A percentile compares a stretch with the other conserved stretches of the same genome.
phyloP scores from a whole-genome alignment of 2,113 vertebrate species.

The Melierax canorus region DNA sequence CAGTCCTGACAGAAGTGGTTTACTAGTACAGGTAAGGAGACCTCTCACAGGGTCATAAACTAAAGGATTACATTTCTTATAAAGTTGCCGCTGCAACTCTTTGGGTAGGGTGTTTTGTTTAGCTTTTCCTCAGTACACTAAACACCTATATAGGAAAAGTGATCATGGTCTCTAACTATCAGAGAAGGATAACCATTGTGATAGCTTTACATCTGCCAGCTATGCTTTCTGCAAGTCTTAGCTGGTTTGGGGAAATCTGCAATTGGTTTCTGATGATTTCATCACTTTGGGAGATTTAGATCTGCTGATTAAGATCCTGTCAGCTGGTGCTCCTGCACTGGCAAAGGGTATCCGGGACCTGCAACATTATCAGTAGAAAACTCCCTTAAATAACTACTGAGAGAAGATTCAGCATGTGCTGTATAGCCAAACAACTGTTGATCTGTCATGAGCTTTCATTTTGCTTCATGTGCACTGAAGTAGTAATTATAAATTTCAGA shows the following conservation, averaged over 20 bases:
- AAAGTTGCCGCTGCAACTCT: not conserved
- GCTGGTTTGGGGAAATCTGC: not conserved
- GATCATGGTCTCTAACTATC: not conserved
- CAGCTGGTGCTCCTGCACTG: not conserved
- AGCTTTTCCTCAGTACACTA: not conserved
- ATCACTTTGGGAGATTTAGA: not conserved
- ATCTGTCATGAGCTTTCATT: not conserved
- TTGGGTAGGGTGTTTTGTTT: not conserved
- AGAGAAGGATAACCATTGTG: not conserved
- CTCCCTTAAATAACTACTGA: not conserved
- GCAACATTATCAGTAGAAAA: not conserved
- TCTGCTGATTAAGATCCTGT: not conserved
- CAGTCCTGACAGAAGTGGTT: not conserved
- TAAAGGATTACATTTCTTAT: not conserved
- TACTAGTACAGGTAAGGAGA: not conserved
- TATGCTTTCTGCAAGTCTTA: not conserved
- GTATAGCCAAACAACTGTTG: not conserved
- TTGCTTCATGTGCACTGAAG: not conserved
- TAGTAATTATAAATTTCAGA: not conserved
- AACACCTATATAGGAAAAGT: rapidly evolving
- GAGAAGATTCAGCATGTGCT: not conserved
- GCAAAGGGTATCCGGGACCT: not conserved
- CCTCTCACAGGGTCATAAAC: not conserved
- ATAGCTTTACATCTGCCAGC: not conserved
- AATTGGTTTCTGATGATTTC: not conserved